These are phyloP conservation scores for Vesta saturnalis DNA, from an alignment of 2,888 invertebrate genomes.

Conservation along the genomic window DNA sequence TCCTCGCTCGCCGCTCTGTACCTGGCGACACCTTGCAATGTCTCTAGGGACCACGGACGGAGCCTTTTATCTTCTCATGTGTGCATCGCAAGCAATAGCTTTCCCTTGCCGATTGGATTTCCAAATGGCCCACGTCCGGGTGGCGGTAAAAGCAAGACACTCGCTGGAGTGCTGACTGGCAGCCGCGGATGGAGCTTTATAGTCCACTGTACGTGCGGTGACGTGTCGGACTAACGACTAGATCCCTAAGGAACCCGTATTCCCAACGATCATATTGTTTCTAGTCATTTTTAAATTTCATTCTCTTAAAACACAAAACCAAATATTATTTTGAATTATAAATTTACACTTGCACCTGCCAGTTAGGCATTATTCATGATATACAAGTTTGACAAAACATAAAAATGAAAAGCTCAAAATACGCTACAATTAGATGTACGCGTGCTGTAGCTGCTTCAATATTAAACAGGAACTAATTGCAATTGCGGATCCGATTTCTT, in stretches of 20 bases:
- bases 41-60: constrained; percentile 44
- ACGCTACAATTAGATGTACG: too few relatives aligned
- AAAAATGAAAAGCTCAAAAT: background rate
- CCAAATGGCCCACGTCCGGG: constrained; percentile 52
- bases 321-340: background rate
- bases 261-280: constrained; percentile 19
- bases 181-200: constrained; percentile 57
- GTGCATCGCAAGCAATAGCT: constrained; percentile 49
- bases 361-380: background rate
- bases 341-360: background rate
- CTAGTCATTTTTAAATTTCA: constrained; percentile 14
- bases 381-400: background rate
- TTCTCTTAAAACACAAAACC: background rate
- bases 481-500: constrained; percentile 23
- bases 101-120: constrained; percentile 50
- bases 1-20: constrained; percentile 42
- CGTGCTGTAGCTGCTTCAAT: background rate
- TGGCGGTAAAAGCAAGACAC: constrained; percentile 51
- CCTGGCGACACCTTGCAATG: constrained; percentile 50
- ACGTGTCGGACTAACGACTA: constrained; percentile 59
- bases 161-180: constrained; percentile 59
- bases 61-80: constrained; percentile 55
- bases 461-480: constrained; percentile 4
- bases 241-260: constrained; percentile 51
- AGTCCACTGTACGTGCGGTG: constrained; percentile 60